phyloP scores from a whole-genome alignment of 92 coral and sea anemone genomes.

The Umimayanthus chanpuru region DNA sequence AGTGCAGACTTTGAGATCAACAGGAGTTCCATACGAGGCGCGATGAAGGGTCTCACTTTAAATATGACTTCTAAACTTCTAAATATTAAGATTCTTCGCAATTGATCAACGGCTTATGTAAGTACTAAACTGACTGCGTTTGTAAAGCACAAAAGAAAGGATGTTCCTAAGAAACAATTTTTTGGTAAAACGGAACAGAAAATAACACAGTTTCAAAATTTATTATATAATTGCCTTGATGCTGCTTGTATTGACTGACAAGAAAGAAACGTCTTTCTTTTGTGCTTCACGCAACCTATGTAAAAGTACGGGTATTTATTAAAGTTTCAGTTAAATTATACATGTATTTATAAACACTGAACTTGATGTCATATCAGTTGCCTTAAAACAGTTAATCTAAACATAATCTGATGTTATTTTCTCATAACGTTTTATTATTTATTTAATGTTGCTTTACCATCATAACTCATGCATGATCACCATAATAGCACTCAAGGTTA shows the following conservation, averaged over 20 bases:
- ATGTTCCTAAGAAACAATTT: neutral
- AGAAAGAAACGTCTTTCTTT: slow-evolving; percentile 6
- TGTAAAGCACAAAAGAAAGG: neutral
- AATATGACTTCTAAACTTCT: neutral
- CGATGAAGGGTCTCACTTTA: slow-evolving; percentile 7
- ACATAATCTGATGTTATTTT: neutral
- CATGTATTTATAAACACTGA: no score
- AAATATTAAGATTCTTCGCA: neutral
- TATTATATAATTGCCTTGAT: no score
- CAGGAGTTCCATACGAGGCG: slow-evolving; percentile 38
- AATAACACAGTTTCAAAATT: neutral
- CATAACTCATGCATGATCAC: neutral
- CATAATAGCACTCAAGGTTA: no score
- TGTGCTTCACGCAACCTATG: neutral
- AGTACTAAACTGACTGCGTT: slow-evolving; percentile 3
- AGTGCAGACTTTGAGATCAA: slow-evolving; percentile 27
- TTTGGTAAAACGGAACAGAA: neutral
- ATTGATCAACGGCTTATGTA: slow-evolving; percentile 9
- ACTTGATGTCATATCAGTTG: neutral
- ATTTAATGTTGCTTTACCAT: neutral
- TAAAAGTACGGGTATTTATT: neutral
- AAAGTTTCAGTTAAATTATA: no score
- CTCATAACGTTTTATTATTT: no score
- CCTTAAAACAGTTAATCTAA: neutral
- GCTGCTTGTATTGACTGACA: neutral